Evolutionary conservation across 2,888 invertebrate species (phyloP).

Genomic region (Gastracanthus pulcherrimus): DNA sequence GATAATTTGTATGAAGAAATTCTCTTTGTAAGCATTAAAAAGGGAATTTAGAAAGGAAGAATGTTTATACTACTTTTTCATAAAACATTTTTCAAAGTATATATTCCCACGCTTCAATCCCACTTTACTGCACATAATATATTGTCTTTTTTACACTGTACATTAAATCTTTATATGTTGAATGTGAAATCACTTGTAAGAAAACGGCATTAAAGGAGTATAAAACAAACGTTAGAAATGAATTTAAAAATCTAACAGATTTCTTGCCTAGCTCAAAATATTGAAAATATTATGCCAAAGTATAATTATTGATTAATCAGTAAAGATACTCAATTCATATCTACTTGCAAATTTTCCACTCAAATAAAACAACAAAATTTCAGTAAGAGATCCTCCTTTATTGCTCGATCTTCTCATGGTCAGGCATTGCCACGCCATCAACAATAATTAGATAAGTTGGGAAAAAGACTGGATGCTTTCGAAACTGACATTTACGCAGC

Average conservation of each 20-base stretch:
- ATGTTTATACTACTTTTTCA: conserved; percentile 1
- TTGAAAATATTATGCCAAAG: background rate
- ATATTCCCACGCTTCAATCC: background rate
- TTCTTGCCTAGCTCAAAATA: background rate
- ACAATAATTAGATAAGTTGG: background rate
- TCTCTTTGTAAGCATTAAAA: background rate
- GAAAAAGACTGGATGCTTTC: conserved; percentile 8
- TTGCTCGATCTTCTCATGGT: background rate
- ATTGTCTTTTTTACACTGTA: background rate
- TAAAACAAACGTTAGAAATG: conserved; percentile 1
- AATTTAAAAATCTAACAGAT: background rate
- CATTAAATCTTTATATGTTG: background rate
- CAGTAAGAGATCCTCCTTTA: background rate
- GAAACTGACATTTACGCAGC: background rate
- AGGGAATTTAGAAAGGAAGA: conserved; percentile 17
- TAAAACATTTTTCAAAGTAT: background rate
- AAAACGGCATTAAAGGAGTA: background rate
- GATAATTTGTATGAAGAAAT: background rate
- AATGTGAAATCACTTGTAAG: background rate
- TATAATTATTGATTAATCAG: background rate
- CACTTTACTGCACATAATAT: background rate
- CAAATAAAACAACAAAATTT: background rate
- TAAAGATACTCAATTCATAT: background rate
- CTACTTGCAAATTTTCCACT: background rate
- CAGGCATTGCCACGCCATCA: background rate